phyloP scores from a whole-genome alignment of 2,113 vertebrate species.

The Daphoenositta chrysoptera region DNA sequence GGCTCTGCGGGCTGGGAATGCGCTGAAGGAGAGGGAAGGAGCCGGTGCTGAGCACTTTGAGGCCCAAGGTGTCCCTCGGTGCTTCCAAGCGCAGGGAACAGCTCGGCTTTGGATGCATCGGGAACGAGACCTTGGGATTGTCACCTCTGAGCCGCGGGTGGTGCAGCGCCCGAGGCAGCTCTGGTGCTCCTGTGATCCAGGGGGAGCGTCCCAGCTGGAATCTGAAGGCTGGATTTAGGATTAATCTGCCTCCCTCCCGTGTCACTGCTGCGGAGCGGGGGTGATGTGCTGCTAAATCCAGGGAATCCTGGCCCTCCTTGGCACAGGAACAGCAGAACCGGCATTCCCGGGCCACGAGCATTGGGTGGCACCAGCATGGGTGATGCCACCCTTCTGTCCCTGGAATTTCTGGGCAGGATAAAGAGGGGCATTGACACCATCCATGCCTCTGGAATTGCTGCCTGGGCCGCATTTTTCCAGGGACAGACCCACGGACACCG shows the following conservation, averaged over 20 bases:
- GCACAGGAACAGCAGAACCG: neutral
- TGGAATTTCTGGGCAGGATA: too few species aligned
- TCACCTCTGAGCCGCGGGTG: neutral
- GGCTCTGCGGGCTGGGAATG: neutral
- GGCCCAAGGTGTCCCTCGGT: fast-evolving
- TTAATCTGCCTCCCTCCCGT: neutral
- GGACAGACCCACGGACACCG: too few species aligned
- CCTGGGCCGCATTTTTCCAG: neutral
- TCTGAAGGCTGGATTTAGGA: neutral
- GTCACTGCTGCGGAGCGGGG: neutral
- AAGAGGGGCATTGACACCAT: too few species aligned
- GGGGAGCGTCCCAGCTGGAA: neutral
- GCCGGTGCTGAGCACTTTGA: neutral
- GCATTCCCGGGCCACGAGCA: fast-evolving
- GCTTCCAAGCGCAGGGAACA: neutral
- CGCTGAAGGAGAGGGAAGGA: neutral
- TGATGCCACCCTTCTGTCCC: neutral
- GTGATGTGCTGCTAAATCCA: neutral
- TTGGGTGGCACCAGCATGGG: fast-evolving
- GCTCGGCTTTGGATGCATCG: neutral
- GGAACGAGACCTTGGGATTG: neutral
- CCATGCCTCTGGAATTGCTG: neutral
- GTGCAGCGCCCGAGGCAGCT: neutral
- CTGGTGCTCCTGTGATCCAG: neutral
- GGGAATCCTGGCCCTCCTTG: neutral